These are phyloP conservation scores for Pristiophorus japonicus DNA, from an alignment of 2,113 vertebrate species.

Conservation along the genomic window DNA sequence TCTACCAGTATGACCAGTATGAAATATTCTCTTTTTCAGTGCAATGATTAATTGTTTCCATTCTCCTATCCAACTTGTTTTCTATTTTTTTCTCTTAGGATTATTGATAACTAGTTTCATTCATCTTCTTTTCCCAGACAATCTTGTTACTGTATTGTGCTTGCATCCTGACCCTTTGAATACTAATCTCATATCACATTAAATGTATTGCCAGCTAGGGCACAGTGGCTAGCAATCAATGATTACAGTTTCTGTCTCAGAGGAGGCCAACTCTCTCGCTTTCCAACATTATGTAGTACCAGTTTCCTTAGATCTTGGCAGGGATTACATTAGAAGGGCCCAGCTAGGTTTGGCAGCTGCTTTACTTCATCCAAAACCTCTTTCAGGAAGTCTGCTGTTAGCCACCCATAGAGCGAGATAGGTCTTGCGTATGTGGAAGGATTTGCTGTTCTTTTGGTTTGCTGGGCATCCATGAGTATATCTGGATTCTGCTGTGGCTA, in stretches of 20 bases:
- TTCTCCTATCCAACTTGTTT: background rate
- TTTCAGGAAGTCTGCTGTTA: too few species aligned
- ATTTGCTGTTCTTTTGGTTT: too few species aligned
- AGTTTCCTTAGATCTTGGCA: background rate
- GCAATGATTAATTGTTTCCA: background rate
- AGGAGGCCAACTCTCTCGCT: background rate
- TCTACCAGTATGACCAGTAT: background rate
- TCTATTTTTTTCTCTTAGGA: background rate
- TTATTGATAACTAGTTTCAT: background rate
- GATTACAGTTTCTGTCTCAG: background rate
- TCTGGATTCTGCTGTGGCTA: too few species aligned
- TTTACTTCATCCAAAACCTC: background rate
- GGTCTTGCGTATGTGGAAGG: too few species aligned
- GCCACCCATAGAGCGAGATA: too few species aligned
- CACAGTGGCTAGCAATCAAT: background rate
- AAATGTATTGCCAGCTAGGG: background rate
- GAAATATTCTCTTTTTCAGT: background rate
- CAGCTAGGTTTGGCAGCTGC: background rate
- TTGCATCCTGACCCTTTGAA: background rate
- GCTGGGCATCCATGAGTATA: too few species aligned
- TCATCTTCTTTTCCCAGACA: background rate
- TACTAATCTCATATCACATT: background rate
- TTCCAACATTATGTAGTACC: background rate
- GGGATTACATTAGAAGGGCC: background rate
- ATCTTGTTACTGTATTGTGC: background rate